These are phyloP conservation scores for Leptoteleia sp. DNA, from an alignment of 1,140 invertebrate genomes.

Conservation along the genomic window DNA sequence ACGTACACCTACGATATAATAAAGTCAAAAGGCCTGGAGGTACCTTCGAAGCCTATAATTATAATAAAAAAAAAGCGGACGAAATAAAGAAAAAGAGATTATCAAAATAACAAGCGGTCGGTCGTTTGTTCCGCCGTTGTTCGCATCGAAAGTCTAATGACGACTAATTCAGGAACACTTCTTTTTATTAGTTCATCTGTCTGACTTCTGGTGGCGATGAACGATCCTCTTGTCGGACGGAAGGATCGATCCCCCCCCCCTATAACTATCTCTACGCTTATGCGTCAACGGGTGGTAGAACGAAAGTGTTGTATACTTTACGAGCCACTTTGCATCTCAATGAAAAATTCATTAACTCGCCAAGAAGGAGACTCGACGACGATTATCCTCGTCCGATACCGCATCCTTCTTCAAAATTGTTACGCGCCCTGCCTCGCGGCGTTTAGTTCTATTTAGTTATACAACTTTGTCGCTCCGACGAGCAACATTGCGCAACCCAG, in stretches of 20 bases:
- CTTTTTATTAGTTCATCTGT: slow-evolving; percentile 63
- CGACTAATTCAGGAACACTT: slow-evolving; percentile 45
- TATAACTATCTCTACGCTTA: slow-evolving; percentile 65
- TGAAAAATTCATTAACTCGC: slow-evolving; percentile 76
- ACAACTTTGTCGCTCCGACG: slow-evolving; percentile 14
- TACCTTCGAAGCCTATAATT: too few species aligned
- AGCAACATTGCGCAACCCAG: slow-evolving; percentile 31
- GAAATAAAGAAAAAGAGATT: neutral
- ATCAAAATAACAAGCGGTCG: slow-evolving; percentile 8
- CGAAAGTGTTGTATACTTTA: slow-evolving; percentile 77
- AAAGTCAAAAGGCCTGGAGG: too few species aligned
- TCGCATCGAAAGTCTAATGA: slow-evolving; percentile 22
- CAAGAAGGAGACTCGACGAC: slow-evolving; percentile 37
- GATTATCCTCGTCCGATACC: slow-evolving; percentile 21
- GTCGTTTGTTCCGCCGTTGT: slow-evolving; percentile 7
- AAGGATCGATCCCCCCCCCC: slow-evolving; percentile 40
- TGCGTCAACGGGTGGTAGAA: slow-evolving; percentile 70
- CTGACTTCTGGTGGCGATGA: slow-evolving; percentile 72
- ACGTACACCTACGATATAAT: too few species aligned
- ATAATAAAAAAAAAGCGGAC: too few species aligned
- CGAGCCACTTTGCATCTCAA: slow-evolving; percentile 76
- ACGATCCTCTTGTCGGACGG: slow-evolving; percentile 65
- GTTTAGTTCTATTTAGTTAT: slow-evolving; percentile 8
- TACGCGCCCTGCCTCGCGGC: neutral
- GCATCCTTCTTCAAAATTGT: slow-evolving; percentile 16